A percentile compares a stretch with the other conserved stretches of the same genome.
These are phyloP conservation scores for Zaprionus taronus DNA, from an alignment of 1,140 invertebrate genomes.

Conservation along the genomic window DNA sequence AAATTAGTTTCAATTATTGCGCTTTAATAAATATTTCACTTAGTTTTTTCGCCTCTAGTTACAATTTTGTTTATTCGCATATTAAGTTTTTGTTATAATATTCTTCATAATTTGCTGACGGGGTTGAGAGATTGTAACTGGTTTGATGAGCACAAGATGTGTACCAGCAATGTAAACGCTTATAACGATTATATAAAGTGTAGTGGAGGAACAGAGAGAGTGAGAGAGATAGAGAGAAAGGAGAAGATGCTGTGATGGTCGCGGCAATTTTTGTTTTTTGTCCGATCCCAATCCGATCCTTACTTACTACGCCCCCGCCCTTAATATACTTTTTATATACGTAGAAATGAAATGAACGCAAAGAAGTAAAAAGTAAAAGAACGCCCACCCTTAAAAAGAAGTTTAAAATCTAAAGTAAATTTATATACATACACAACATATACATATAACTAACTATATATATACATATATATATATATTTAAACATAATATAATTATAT, in stretches of 20 bases:
- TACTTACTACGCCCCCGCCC: neutral
- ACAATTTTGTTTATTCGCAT: constrained; percentile 11
- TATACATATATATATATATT: constrained; percentile 16
- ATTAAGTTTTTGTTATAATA: constrained; percentile 74
- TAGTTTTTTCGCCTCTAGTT: constrained; percentile 13
- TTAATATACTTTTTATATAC: constrained; percentile 31
- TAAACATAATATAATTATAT: constrained; percentile 39
- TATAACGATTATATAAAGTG: constrained; percentile 20
- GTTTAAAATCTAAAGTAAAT: constrained; percentile 50
- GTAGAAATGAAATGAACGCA: constrained; percentile 38
- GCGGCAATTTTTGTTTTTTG: constrained; percentile 18
- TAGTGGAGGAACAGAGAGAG: neutral
- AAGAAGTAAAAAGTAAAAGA: constrained; percentile 38
- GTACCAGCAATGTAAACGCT: constrained; percentile 28
- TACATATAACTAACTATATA: constrained; percentile 26
- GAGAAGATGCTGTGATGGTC: neutral
- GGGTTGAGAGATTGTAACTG: constrained; percentile 5
- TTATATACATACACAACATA: constrained; percentile 43
- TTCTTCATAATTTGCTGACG: constrained; percentile 31
- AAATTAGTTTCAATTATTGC: constrained; percentile 1
- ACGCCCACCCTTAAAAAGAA: constrained; percentile 66
- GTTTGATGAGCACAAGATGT: neutral
- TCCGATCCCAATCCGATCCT: constrained; percentile 2
- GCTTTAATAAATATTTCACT: constrained; percentile 6
- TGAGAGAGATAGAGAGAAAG: neutral